Evolutionary conservation across 2,113 vertebrate genomes (phyloP), one percentile per base, ranked within the genome.

Genomic region (Clupea harengus): DNA sequence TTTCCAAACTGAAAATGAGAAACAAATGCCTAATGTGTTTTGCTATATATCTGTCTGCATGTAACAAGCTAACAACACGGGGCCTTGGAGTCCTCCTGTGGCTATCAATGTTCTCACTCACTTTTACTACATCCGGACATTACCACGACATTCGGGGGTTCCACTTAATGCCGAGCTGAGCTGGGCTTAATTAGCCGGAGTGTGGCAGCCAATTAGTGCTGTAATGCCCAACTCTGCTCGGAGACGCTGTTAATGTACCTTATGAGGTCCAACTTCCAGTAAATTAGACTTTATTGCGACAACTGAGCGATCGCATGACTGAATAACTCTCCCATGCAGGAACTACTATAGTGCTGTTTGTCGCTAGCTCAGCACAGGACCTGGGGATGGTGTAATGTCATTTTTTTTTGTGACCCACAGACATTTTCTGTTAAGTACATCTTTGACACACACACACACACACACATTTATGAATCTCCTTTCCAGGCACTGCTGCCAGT

Each of bases 251-350:
- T 78, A 78, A 78, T 78, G 15, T 39, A 32, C 72, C 72, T 78
- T 39, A 78, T 78, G 72, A 78, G 72, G 72, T 78, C 72, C 32
- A 78, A 13, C 72, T 78, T 78, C 72, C 72, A 78, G 72, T 78
- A 78, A 78, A 78, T 78, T 78, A 78, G 28, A 78, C 2, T 78
- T 72, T 78, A 44, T 78, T 78, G 72, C 32, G 20, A 32, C 9
- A 78, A 78, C 28, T 78, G 72, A 78, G 72, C 13, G 32, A 78
- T 78, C 1, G 72, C 39, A 17, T 39, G 72, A 78, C 72, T 17
- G 72, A 44, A 17, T 39, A 15, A 78, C 72, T 17, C 72, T 1
- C 72, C 28, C 28, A 20, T 15, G 13, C 72, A 44, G 28, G 32
- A 78, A 15, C 72, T 9, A 15, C 67, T 67, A 9, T 6, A 64